These are phyloP conservation scores for Drosophila colorata DNA, from an alignment of 2,888 invertebrate genomes.

Conservation along the genomic window DNA sequence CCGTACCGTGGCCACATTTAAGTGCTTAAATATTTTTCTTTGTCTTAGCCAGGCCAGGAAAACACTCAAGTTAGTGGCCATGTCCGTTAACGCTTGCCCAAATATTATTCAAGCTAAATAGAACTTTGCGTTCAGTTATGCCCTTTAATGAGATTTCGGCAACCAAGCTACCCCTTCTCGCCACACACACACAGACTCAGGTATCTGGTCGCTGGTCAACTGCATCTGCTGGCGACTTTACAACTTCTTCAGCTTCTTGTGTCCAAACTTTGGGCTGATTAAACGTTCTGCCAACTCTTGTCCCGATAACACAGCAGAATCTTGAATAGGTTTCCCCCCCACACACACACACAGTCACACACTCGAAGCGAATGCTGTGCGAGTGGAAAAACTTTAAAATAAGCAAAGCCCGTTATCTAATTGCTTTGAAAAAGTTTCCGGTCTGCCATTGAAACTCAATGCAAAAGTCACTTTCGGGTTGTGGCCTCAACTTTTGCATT, in stretches of 20 bases:
- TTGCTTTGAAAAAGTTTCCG: constrained; percentile 77
- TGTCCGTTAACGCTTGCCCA: constrained; percentile 76
- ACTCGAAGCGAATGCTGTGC: constrained; percentile 4
- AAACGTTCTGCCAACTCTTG: constrained; percentile 62
- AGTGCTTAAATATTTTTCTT: constrained; percentile 81
- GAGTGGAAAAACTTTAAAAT: constrained; percentile 65
- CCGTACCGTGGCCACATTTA: constrained; percentile 55
- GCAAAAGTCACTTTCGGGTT: constrained; percentile 70
- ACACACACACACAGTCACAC: constrained; percentile 1
- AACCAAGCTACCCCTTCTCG: neutral
- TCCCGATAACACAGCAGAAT: constrained; percentile 43
- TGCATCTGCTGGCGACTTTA: constrained; percentile 60
- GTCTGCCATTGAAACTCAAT: constrained; percentile 66
- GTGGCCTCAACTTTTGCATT: constrained; percentile 53
- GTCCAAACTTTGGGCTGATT: constrained; percentile 71
- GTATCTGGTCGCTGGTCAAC: constrained; percentile 40
- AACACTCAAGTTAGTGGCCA: constrained; percentile 77
- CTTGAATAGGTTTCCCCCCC: constrained; percentile 6
- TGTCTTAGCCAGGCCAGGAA: constrained; percentile 59
- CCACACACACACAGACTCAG: constrained; percentile 7
- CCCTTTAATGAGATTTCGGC: constrained; percentile 67
- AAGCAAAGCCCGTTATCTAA: constrained; percentile 75
- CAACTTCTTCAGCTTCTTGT: constrained; percentile 43
- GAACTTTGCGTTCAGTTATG: constrained; percentile 45
- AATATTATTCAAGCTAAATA: constrained; percentile 77